Evolutionary conservation across 2,113 vertebrate species (phyloP).

Genomic region (Synchiropus splendidus): DNA sequence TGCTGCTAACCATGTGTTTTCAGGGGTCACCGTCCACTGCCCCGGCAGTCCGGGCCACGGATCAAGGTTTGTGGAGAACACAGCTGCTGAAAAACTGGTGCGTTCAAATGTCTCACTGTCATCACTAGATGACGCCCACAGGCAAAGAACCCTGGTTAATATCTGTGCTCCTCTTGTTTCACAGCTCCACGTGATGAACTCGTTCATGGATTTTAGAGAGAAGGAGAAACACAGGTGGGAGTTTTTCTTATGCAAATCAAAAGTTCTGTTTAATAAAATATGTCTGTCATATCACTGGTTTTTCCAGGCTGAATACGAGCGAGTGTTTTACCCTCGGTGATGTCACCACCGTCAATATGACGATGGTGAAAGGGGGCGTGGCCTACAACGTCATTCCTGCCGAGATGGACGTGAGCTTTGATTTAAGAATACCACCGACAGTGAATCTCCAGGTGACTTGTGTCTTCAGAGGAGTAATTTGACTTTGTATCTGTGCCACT

Average conservation of each 20-base stretch:
- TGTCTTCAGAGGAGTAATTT: too few species aligned
- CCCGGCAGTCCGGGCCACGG: slow-evolving; percentile 84
- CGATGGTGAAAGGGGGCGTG: slow-evolving; percentile 82
- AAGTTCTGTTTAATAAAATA: too few species aligned
- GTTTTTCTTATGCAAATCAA: too few species aligned
- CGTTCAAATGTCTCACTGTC: slow-evolving; percentile 15
- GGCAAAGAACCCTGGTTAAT: too few species aligned
- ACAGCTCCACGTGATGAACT: slow-evolving; percentile 79
- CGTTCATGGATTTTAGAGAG: slow-evolving; percentile 87
- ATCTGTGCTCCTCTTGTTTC: slow-evolving; percentile 15
- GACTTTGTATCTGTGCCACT: too few species aligned
- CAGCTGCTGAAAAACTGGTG: slow-evolving; percentile 89
- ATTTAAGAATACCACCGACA: slow-evolving; percentile 84
- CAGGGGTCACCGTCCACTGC: slow-evolving; percentile 86
- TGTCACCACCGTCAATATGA: slow-evolving; percentile 85
- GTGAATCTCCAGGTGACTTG: slow-evolving; percentile 79
- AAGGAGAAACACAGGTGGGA: slow-evolving; percentile 83
- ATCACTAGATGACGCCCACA: too few species aligned
- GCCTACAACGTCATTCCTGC: slow-evolving; percentile 79
- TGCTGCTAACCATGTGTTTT: slow-evolving; percentile 4
- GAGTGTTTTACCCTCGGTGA: slow-evolving; percentile 80
- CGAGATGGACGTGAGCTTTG: slow-evolving; percentile 80
- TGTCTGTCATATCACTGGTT: background rate
- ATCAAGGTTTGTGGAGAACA: slow-evolving; percentile 91
- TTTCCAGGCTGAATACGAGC: slow-evolving; percentile 71